Evolutionary conservation across 2,113 vertebrate genomes (phyloP).

Genomic region (Geothlypis trichas): DNA sequence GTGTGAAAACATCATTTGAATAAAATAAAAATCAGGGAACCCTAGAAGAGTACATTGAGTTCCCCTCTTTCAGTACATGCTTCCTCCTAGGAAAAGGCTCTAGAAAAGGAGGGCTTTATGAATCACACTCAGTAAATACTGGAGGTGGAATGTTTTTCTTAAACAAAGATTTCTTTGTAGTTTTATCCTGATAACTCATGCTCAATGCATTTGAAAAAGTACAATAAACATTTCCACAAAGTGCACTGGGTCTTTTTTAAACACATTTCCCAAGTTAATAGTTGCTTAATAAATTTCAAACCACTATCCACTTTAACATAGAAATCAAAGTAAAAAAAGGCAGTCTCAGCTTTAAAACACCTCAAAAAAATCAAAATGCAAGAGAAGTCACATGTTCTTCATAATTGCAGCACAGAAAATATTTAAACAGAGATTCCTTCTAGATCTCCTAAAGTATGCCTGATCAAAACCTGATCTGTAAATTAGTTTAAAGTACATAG

Average conservation of each 20-base stretch:
- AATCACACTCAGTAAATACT: background rate
- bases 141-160: background rate
- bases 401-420: background rate
- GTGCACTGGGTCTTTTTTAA: background rate
- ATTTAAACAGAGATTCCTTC: background rate
- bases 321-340: background rate
- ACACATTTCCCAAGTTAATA: background rate
- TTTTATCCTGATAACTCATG: background rate
- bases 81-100: background rate
- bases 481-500: background rate
- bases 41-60: background rate
- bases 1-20: background rate
- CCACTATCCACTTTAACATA: background rate
- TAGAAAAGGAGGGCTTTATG: background rate
- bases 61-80: background rate
- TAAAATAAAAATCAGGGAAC: background rate
- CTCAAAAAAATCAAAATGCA: background rate
- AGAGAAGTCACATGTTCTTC: background rate
- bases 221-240: slow-evolving; percentile 15
- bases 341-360: background rate
- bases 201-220: background rate
- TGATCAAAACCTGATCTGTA: background rate
- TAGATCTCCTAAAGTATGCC: background rate
- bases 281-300: slow-evolving; percentile 5
- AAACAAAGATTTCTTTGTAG: slow-evolving; percentile 27